Evolutionary conservation across 2,797 vertebrate species (phyloP), one percentile per base, ranked within the genome.

Genomic region (Vespertilio murinus): DNA sequence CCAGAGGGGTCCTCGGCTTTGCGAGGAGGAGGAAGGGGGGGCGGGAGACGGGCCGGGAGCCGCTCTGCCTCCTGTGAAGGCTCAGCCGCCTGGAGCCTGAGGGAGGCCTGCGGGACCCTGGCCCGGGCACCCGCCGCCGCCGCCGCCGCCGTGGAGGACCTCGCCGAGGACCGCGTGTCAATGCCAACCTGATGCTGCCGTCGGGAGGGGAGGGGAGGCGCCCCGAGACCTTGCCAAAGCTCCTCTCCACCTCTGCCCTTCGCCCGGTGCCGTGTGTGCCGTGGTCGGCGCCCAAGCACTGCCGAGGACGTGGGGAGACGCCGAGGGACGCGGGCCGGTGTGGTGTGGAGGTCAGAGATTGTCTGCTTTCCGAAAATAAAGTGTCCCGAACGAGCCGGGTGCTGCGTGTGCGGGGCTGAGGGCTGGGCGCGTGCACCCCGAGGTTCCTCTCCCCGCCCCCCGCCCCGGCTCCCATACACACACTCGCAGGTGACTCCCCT

Each of bases 231-330:
- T 90, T 85, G 80, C 96, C 70, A 69, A 17, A 96, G 85, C 90
- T 97, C 52, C 64, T 45, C 91, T 73, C 69, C 10, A 92, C 92
- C 97, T 97, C 95, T n/a, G n/a, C n/a, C n/a, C n/a, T n/a, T n/a
- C 93, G 96, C 96, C 95, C 35, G 59, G 97, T 95, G 77, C 97
- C 95, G 12, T 40, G 11, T 47, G 81, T 70, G 91, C 96, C 96
- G 87, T 74, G 90, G 97, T 95, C 90, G 94, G 97, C 98, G 98
- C 98, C 97, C 98, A 98, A 98, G 98, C 98, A 98, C 98, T 98
- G 98, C 98, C 98, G 98, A 99, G 99, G 99, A 99, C 99, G 99
- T 98, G 97, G 98, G 98, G 98, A 98, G 98, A 97, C 98, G 98
- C 97, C 88, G 97, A 96, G 96, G 87, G 96, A 96, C 38, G 65